Evolutionary conservation across 2,113 vertebrate genomes (phyloP).

Genomic region (Pelecanus crispus): DNA sequence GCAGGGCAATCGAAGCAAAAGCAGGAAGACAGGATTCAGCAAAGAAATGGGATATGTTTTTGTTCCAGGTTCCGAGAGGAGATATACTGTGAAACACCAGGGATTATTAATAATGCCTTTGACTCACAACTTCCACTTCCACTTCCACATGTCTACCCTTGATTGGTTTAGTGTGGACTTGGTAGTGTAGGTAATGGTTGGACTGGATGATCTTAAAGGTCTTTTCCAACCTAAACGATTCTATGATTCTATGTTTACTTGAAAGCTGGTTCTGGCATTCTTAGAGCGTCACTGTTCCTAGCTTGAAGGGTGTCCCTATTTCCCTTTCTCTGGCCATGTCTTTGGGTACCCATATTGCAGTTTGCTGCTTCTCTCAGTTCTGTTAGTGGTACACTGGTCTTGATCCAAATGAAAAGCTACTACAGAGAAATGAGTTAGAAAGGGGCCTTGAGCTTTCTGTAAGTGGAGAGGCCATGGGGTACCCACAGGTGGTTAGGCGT

Average conservation of each 20-base stretch:
- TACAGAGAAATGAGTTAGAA: neutral
- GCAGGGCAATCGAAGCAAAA: neutral
- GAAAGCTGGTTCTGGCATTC: neutral
- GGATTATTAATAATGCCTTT: neutral
- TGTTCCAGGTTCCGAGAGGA: neutral
- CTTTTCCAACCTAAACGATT: no score
- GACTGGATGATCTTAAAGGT: no score
- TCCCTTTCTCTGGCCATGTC: neutral
- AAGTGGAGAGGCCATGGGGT: fast-evolving
- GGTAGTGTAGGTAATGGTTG: no score
- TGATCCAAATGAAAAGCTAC: neutral
- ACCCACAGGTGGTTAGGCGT: neutral
- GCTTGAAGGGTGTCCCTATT: neutral
- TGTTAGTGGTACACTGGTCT: neutral
- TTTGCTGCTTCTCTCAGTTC: neutral
- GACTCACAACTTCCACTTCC: neutral
- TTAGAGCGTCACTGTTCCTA: neutral
- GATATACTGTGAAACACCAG: neutral
- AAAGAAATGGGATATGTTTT: neutral
- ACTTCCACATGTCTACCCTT: no score
- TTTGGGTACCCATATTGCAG: neutral
- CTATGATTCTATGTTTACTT: neutral
- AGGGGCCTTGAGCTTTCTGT: neutral
- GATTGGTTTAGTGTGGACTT: no score
- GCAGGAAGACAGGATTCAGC: neutral